Percentiles rank a stretch among this genome's conserved stretches.
Conservation (phyloP, 2,888 invertebrate species). For the Aproaerema taeniolella region DNA sequence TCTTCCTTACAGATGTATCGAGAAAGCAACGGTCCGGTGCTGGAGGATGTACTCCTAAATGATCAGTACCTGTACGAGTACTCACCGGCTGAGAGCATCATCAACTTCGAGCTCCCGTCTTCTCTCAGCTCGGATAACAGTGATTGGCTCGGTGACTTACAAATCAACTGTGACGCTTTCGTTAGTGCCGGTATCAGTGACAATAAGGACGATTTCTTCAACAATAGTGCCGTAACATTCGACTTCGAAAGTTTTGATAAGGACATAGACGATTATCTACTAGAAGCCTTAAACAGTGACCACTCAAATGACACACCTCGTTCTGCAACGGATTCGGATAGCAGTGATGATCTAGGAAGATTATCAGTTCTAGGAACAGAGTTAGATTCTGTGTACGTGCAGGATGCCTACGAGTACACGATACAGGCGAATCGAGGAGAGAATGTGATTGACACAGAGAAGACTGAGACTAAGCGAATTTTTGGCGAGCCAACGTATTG, state of each 20-base stretch:
- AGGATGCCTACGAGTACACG: conserved; percentile 41
- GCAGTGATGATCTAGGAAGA: conserved; percentile 33
- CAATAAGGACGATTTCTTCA: conserved; percentile 45
- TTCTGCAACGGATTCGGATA: conserved; percentile 38
- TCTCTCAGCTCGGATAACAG: conserved; percentile 38
- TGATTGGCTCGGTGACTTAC: conserved; percentile 58
- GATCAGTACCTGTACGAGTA: conserved; percentile 62
- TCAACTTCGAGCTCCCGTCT: conserved; percentile 61
- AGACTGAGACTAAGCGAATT: conserved; percentile 37
- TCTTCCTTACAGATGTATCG: conserved; percentile 44
- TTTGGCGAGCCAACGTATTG: conserved; percentile 65
- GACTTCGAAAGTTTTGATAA: conserved; percentile 64
- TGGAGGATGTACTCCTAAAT: conserved; percentile 53
- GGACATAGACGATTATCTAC: conserved; percentile 55
- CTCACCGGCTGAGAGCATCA: conserved; percentile 64
- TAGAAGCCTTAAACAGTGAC: conserved; percentile 54
- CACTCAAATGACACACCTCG: conserved; percentile 43
- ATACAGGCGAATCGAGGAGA: too few relatives aligned
- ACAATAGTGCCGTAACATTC: conserved; percentile 43
- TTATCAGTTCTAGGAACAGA: conserved; percentile 37
- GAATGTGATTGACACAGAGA: conserved; percentile 30
- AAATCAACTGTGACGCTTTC: conserved; percentile 59
- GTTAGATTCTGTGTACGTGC: conserved; percentile 37
- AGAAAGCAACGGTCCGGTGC: conserved; percentile 43
- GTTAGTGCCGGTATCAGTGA: conserved; percentile 45